Evolutionary conservation across 2,888 invertebrate species (phyloP), one percentile per base, ranked within the genome.

Genomic region (Troides helena): DNA sequence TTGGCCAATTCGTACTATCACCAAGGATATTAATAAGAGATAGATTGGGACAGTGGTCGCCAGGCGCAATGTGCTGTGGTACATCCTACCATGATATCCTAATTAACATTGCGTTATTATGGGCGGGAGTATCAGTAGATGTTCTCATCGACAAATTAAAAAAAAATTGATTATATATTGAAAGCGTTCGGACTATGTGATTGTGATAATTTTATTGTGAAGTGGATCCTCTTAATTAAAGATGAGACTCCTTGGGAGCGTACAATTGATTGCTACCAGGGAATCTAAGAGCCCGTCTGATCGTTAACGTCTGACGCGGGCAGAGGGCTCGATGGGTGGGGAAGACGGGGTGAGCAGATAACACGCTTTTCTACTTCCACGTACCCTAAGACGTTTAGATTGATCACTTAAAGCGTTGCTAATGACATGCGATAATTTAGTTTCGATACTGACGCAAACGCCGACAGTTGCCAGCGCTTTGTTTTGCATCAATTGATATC

Each of bases 401-500:
- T 62, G 62, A 67, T 67, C 62, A 62, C 67, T 25, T 67, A 36
- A 66, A 66, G 21, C 68, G 74, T 62, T 71, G 72, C 68, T 68
- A 70, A 72, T 71, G 74, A 72, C 72, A 68, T 71, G 71, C 43
- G 65, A 65, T 59, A 39, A 39, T 59, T 59, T 59, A 65, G 65
- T 25, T 43, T n/a, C 56, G 56, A 56, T 56, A 6, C 21, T 21
- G 30, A 17, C 3, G 14, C 30, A 25, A 59, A 25, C 59, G 59
- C 6, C 58, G 58, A 10, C 69, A 46, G 72, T 72, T 67, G 70
- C 64, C 58, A 64, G 39, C 39, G 39, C 39, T 10, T 10, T 39
- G 39, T 39, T 10, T 39, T 8, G 39, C 8, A 10, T 39, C 39
- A 39, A 39, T 39, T 39, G 39, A 39, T 7, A 7, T 10, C 39